phyloP scores from a whole-genome alignment of 2,888 invertebrate species.

The Watsonalla cultraria region DNA sequence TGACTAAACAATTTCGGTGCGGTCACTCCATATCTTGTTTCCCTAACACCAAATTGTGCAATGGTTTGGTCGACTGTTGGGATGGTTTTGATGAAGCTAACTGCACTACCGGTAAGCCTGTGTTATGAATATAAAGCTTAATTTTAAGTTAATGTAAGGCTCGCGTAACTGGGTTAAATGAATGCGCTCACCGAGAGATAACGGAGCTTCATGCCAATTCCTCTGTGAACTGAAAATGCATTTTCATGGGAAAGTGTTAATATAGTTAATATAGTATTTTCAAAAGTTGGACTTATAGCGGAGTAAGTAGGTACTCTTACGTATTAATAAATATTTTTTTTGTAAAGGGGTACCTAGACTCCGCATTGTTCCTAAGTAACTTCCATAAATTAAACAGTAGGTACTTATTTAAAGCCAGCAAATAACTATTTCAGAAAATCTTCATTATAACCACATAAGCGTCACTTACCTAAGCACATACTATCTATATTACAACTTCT shows the following conservation, averaged over 20 bases:
- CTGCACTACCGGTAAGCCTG: slow-evolving; percentile 80
- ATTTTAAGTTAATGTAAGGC: slow-evolving; percentile 42
- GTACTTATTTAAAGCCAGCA: no score
- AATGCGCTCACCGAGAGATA: slow-evolving; percentile 51
- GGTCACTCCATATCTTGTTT: slow-evolving; percentile 86
- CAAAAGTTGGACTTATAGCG: no score
- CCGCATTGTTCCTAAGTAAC: no score
- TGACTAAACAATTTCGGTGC: slow-evolving; percentile 84
- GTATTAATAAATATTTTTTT: no score
- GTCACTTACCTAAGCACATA: no score
- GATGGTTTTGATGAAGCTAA: slow-evolving; percentile 86
- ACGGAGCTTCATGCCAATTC: slow-evolving; percentile 45
- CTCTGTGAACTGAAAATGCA: slow-evolving; percentile 23
- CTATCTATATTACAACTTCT: no score
- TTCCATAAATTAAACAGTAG: no score
- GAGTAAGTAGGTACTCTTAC: no score
- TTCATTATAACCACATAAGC: no score
- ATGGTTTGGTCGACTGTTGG: slow-evolving; percentile 87
- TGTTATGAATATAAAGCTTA: not conserved
- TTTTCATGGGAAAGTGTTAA: slow-evolving; percentile 10
- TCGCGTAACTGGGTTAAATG: slow-evolving; percentile 51
- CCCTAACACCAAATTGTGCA: slow-evolving; percentile 82
- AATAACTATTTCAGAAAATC: no score
- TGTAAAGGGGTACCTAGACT: no score
- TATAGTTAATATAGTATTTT: not conserved